These are phyloP conservation scores for Pontoporia blainvillei DNA, from an alignment of 2,113 vertebrate species.

Conservation along the genomic window DNA sequence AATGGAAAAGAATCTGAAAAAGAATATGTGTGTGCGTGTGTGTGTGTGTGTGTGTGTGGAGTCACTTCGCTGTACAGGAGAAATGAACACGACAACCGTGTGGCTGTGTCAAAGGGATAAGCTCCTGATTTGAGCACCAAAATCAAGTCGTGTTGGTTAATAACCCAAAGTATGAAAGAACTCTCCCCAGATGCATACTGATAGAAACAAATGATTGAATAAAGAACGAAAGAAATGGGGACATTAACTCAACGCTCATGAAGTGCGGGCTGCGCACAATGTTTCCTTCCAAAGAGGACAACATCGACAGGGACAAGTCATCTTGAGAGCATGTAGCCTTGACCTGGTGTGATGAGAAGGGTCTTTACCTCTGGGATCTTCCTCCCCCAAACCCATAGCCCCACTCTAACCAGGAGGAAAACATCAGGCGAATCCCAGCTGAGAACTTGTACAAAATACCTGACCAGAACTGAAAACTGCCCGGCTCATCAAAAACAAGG, in stretches of 20 bases:
- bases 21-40: too few species aligned
- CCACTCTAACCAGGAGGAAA: not conserved
- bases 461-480: too few species aligned
- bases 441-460: not conserved
- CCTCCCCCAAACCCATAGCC: not conserved
- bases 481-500: not conserved
- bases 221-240: not conserved
- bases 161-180: not conserved
- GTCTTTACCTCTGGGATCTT: not conserved
- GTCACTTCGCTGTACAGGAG: not conserved
- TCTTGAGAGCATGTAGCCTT: accelerated
- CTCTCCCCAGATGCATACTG: not conserved
- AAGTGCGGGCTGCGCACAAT: accelerated
- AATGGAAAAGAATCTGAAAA: not conserved
- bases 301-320: too few species aligned
- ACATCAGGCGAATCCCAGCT: not conserved
- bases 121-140: not conserved
- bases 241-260: not conserved
- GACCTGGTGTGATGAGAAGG: not conserved
- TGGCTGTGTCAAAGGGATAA: not conserved
- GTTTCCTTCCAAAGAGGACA: not conserved
- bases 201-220: not conserved
- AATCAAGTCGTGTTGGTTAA: not conserved
- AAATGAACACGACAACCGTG: not conserved
- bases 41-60: not conserved